Base-by-base conservation (phyloP, 1,140 invertebrate genomes). In the Trinorchestia longiramus region DNA sequence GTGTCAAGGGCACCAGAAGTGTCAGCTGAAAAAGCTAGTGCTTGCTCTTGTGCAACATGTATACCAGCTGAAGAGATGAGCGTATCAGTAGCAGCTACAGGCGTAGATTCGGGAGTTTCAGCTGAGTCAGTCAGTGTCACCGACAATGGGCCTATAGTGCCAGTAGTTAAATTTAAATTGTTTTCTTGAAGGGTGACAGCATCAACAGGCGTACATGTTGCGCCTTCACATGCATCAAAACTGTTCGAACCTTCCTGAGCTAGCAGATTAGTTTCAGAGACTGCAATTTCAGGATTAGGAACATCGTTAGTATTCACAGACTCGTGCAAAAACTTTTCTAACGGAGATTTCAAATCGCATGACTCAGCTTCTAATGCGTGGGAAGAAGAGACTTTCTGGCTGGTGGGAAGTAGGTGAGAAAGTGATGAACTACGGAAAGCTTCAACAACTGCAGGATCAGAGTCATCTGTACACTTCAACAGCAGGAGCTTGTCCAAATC, bases 11-110 rank as follows among this genome's bases (percentile, higher is more conserved):
- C n/a, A n/a, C n/a, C 43, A 47, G 87, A 0, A 40, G 95, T 57
- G 44, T 95, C 96, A 53, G 92, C 42, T n/a, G 95, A 77, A 8
- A 88, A 44, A 91, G 19, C 41, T 42, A 43, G 41, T 91, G 88
- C 3, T 43, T 11, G 28, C 11, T 15, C 41, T 91, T 3, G 6
- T 8, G 4, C 41, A 43, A 36, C 4, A 43, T 3, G 41, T 91
- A 28, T 28, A 91, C 28, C 88, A 8, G 41, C 19, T 53, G 47
- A 53, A 53, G 47, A 53, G 19, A 19, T 19, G 19, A 19, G 19
- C 19, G 6, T 53, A 6, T 6, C 6, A 53, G 19, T 19, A 8
- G 6, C 47, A 53, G 47, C 19, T 53, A 19, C 6, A 8, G 47
- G 47, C 6, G 19, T 19, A 53, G 19, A n/a, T n/a, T n/a, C 47